These are phyloP conservation scores for Gyrodactylus bullatarudis DNA, from an alignment of 1,140 invertebrate species.

Conservation along the genomic window DNA sequence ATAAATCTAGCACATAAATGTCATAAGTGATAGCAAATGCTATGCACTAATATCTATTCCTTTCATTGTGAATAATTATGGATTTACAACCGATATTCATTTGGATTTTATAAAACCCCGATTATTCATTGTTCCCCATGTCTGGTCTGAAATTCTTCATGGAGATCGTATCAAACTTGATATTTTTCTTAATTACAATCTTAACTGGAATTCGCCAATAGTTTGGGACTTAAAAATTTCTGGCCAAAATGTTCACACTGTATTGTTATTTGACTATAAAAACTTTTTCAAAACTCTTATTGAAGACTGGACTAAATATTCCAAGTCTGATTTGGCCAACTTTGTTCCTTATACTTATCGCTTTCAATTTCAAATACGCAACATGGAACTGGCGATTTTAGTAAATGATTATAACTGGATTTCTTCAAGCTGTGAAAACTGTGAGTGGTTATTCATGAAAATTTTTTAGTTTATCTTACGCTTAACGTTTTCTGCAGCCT, in stretches of 20 bases:
- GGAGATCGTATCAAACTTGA: neutral
- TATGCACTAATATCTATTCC: no score
- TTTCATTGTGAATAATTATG: neutral
- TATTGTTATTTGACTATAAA: slow-evolving; percentile 7
- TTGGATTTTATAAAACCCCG: neutral
- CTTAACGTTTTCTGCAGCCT: slow-evolving; percentile 24
- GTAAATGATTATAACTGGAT: slow-evolving; percentile 96
- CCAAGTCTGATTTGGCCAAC: slow-evolving; percentile 46
- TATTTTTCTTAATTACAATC: neutral
- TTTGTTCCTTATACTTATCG: slow-evolving; percentile 92
- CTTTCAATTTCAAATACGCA: slow-evolving; percentile 48
- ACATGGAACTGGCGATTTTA: slow-evolving; percentile 60
- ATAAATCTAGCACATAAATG: neutral
- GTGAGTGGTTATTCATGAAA: slow-evolving; percentile 15
- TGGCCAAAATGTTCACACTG: neutral
- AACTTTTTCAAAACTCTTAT: slow-evolving; percentile 33
- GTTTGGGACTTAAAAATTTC: neutral
- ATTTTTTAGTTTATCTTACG: slow-evolving; percentile 1
- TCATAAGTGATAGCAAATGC: no score
- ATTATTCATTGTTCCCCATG: neutral
- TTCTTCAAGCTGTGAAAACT: slow-evolving; percentile 38
- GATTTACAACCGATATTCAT: neutral
- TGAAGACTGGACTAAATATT: slow-evolving; percentile 71
- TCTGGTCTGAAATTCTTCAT: neutral
- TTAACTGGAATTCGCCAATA: neutral